A percentile compares a stretch with the other conserved stretches of the same genome.
Conservation (phyloP, 1,140 invertebrate genomes). For the Heliothis virescens region DNA sequence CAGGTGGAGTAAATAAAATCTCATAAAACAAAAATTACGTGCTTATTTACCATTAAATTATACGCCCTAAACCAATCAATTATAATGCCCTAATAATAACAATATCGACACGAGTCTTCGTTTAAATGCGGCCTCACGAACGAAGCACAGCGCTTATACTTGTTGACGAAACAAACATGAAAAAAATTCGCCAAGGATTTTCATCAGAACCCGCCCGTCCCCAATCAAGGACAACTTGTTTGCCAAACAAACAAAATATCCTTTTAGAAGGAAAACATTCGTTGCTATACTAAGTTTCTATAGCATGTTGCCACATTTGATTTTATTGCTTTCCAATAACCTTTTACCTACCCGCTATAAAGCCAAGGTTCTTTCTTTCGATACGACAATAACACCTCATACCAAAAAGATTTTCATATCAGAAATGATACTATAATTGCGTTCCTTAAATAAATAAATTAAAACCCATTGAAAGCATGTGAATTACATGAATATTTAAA, state of each 20-base stretch:
- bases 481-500: too few species aligned
- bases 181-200: slow-evolving; percentile 27
- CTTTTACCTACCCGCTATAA: not conserved
- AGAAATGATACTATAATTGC: too few species aligned
- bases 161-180: slow-evolving; percentile 43
- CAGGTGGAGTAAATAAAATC: not conserved
- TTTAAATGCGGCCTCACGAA: slow-evolving; percentile 49
- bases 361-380: not conserved
- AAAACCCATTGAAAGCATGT: too few species aligned
- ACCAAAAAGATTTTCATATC: too few species aligned
- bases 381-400: too few species aligned
- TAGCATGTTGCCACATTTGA: not conserved
- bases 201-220: not conserved
- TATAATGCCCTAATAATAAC: not conserved
- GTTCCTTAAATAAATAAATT: too few species aligned
- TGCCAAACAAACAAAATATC: slow-evolving; percentile 29
- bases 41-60: not conserved
- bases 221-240: slow-evolving; percentile 45
- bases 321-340: too few species aligned
- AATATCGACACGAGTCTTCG: slow-evolving; percentile 31
- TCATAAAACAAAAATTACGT: too few species aligned
- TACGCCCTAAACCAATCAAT: not conserved
- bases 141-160: slow-evolving; percentile 23
- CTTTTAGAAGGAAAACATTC: not conserved
- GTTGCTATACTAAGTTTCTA: not conserved